Evolutionary conservation across 1,140 invertebrate species (phyloP), one percentile per base, ranked within the genome.

Genomic region (Babylonia areolata): DNA sequence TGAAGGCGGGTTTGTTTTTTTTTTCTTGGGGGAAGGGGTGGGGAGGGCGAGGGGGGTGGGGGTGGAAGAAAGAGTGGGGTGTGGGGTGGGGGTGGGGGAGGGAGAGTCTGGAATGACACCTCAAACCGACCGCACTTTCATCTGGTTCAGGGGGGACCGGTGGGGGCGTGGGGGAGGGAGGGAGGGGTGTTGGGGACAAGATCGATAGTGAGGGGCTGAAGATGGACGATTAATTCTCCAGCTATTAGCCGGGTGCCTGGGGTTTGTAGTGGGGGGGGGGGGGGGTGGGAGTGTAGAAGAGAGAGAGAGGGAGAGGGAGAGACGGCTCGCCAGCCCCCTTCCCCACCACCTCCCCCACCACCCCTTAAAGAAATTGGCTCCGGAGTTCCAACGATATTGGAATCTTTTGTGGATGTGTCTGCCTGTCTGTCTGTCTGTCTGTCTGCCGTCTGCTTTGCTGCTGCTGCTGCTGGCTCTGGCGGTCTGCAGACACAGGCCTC

Each of bases 151-250:
- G 5, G 15, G 40, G 82, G 75, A n/a, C n/a, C n/a, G n/a, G n/a
- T n/a, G n/a, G n/a, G n/a, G n/a, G n/a, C n/a, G n/a, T n/a, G n/a
- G n/a, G n/a, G n/a, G n/a, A n/a, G n/a, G n/a, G n/a, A n/a, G n/a
- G n/a, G n/a, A n/a, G n/a, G n/a, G n/a, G n/a, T n/a, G n/a, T n/a
- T n/a, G n/a, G n/a, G n/a, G n/a, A n/a, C n/a, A n/a, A n/a, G n/a
- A 84, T 84, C 82, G 69, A 84, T 84, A 69, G 37, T 46, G 39
- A 84, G 42, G 15, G 82, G 17, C 37, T 73, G 40, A 33, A 75
- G 82, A 84, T 84, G 69, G 82, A 75, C n/a, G 40, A 84, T 84
- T 84, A 84, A 84, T 84, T 84, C 69, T 58, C 3, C 15, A 23
- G n/a, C 78, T 58, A 58, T 80, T 54, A 33, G 40, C 6, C 42